Evolutionary conservation across 2,113 vertebrate genomes (phyloP), one percentile per base, ranked within the genome.

Genomic region (Lethenteron camtschaticum): DNA sequence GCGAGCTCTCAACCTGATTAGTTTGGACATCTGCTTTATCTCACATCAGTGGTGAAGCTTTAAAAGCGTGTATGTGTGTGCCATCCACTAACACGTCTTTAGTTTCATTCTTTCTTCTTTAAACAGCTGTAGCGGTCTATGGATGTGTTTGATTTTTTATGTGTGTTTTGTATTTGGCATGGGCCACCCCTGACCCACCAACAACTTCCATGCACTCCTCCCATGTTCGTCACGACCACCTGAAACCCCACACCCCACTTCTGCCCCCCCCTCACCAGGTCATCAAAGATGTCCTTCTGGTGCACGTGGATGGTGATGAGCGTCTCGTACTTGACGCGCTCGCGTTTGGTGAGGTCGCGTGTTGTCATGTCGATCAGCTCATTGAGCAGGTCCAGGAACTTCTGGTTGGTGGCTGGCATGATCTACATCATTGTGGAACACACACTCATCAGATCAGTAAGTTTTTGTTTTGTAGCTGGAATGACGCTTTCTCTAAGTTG

Each of bases 251-350:
- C 41, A 41, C 41, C 41, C 41, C 41, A 41, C 41, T 41, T 41
- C 41, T 41, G 41, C 41, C 41, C 41, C 41, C 41, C 18, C 71
- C 80, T 74, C 74, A 81, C 80, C 79, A 81, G 73, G 69, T 77
- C 77, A 74, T 79, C 78, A 76, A 81, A 81, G 72, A 81, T 81
- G 73, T 81, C 80, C 70, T 81, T 81, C 74, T 81, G 80, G 70
- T 81, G 80, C 66, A 81, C 78, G n/a, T 81, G 80, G 73, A 81
- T 79, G 14, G 80, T 81, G 68, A 81, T 79, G 69, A 81, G 76
- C 56, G 80, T 80, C 73, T 81, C 80, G 16, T 81, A 81, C 70
- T 81, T 81, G 18, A 75, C 80, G 68, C 80, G 76, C 3, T 81
- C 80, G 73, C 78, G 79, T 75, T 78, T 79, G 71, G 79, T 76